Percentiles rank a stretch among this genome's conserved stretches.
Evolutionary conservation across 2,888 invertebrate species (phyloP).

Genomic region (Drosophila lacicola): DNA sequence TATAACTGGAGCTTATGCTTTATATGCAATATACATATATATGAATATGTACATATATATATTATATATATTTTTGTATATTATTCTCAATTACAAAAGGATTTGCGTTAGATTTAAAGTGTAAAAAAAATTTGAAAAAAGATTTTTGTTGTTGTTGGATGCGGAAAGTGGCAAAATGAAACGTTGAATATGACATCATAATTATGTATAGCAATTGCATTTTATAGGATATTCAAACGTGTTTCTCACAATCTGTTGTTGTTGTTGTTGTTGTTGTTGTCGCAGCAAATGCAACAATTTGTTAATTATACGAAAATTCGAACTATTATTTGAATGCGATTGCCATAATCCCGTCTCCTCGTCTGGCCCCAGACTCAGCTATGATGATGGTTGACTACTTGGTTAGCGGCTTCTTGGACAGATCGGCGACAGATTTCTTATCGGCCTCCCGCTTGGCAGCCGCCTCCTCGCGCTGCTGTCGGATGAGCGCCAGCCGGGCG

Average conservation of each 20-base stretch:
- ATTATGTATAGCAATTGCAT: conserved; percentile 9
- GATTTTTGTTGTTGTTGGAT: neutral
- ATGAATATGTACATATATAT: conserved; percentile 16
- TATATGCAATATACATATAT: conserved; percentile 18
- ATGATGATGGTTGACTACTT: conserved; percentile 54
- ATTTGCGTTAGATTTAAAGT: conserved; percentile 28
- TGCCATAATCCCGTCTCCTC: conserved; percentile 24
- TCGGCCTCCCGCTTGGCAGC: conserved; percentile 96
- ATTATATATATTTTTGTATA: conserved; percentile 29
- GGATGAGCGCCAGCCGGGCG: conserved; percentile 96
- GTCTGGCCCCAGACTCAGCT: no score
- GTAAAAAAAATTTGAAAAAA: conserved; percentile 19
- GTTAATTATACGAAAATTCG: conserved; percentile 13
- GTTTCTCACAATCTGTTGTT: neutral
- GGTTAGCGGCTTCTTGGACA: conserved; percentile 58
- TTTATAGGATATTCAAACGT: neutral
- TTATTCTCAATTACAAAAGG: conserved; percentile 66
- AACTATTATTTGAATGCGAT: conserved; percentile 44
- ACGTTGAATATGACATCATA: conserved; percentile 6
- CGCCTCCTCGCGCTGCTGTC: conserved; percentile 97
- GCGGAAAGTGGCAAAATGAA: conserved; percentile 1
- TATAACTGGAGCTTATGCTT: neutral
- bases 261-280: neutral
- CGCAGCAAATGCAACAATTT: conserved; percentile 4
- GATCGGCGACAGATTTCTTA: conserved; percentile 88